Percentiles rank a stretch among this genome's conserved stretches.
Evolutionary conservation across 2,888 invertebrate genomes (phyloP).

Genomic region (Argynnis bischoffii): DNA sequence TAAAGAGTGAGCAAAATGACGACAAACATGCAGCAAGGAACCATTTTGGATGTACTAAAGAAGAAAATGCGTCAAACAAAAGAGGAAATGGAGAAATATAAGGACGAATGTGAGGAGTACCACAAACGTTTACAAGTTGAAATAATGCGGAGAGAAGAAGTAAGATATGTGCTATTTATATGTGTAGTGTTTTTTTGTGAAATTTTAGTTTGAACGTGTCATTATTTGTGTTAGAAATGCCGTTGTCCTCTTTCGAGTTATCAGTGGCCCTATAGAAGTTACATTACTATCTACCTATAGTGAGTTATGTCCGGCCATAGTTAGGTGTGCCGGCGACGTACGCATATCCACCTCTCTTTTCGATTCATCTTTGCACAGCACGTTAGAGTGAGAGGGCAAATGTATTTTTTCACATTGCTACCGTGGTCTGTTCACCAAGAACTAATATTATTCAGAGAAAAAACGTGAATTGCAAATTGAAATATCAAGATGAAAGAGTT

Average conservation of each 20-base stretch:
- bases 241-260: conserved; percentile 62
- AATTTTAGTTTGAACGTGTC: conserved; percentile 51
- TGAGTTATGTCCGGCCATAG: conserved; percentile 83
- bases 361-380: conserved; percentile 57
- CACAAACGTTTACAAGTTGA: conserved; percentile 97
- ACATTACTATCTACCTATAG: conserved; percentile 76
- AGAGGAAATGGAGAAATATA: conserved; percentile 99
- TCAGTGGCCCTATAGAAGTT: conserved; percentile 59
- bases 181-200: conserved; percentile 66
- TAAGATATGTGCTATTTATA: conserved; percentile 84
- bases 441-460: conserved; percentile 56
- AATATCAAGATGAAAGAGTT: conserved; percentile 39
- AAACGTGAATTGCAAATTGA: conserved; percentile 46
- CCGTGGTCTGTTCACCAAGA: conserved; percentile 57
- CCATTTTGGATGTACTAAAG: conserved; percentile 97
- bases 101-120: conserved; percentile 98
- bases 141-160: conserved; percentile 98
- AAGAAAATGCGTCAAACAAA: conserved; percentile 99
- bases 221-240: conserved; percentile 51
- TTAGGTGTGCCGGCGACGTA: conserved; percentile 81
- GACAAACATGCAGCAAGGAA: conserved; percentile 95
- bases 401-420: conserved; percentile 62
- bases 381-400: conserved; percentile 66
- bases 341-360: conserved; percentile 80
- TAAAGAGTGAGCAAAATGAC: conserved; percentile 86